Conservation (phyloP, 2,888 invertebrate species). For the Gnatocerus cornutus region DNA sequence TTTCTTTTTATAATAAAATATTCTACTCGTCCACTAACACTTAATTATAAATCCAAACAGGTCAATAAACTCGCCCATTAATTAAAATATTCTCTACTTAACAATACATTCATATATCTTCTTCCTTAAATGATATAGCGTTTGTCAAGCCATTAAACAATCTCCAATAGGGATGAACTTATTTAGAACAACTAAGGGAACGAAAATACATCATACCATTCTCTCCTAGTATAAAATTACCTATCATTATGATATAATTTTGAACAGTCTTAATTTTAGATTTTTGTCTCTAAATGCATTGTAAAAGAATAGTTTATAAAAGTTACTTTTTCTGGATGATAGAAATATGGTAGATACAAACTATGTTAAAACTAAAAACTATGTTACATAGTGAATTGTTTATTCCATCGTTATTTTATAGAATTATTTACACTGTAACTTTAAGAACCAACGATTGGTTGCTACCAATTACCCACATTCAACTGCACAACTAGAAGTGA, state of each 20-base stretch:
- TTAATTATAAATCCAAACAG: constrained; percentile 64
- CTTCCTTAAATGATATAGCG: constrained; percentile 37
- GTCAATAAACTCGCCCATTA: constrained; percentile 49
- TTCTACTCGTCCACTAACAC: constrained; percentile 69
- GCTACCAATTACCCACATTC: constrained; percentile 24
- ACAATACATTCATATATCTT: constrained; percentile 61
- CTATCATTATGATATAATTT: constrained; percentile 63
- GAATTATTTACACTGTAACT: constrained; percentile 54
- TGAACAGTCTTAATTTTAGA: constrained; percentile 67
- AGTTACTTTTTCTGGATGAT: constrained; percentile 62
- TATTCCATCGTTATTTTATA: constrained; percentile 42
- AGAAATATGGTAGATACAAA: constrained; percentile 65
- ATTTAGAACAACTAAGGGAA: constrained; percentile 45
- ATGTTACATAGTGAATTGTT: constrained; percentile 58
- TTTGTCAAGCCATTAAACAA: constrained; percentile 58
- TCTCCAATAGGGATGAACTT: constrained; percentile 58
- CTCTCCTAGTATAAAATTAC: constrained; percentile 61
- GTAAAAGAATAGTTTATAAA: constrained; percentile 68
- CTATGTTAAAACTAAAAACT: constrained; percentile 59
- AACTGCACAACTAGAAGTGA: constrained; percentile 31
- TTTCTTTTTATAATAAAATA: constrained; percentile 64
- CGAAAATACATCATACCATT: constrained; percentile 55
- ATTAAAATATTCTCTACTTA: constrained; percentile 64
- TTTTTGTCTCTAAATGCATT: constrained; percentile 63
- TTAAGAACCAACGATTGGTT: constrained; percentile 37